Base-by-base conservation (phyloP, 2,888 invertebrate species). In the Cephus nigrinus region DNA sequence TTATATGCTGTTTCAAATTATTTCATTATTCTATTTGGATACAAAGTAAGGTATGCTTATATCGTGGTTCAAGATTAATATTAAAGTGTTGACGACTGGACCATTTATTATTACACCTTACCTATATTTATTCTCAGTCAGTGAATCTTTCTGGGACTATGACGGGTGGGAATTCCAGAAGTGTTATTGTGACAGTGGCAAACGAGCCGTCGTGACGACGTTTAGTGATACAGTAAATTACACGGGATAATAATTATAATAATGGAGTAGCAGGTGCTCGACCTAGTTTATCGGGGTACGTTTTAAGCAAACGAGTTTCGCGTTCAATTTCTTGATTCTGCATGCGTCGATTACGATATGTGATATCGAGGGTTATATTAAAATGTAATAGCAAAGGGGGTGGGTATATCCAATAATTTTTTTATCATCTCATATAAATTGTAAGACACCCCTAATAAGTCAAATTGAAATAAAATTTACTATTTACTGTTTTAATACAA, bases 231-330 rank as follows among this genome's bases (percentile, higher is more conserved):
- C 82, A 84, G 84, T 86, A 88, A 87, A 88, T 89, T 83, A 87
- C 84, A 82, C 80, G 82, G 82, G 82, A 84, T 86, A 86, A 89
- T 89, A 88, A 90, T 90, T 89, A 89, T 89, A 88, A 88, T 89
- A 90, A 90, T 90, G 87, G 89, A 86, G 88, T 84, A 88, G 89
- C 90, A 88, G 89, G 88, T 89, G 89, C 85, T 79, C 80, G 76
- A 78, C 78, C 69, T 76, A 82, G 81, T 82, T 81, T 80, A 81
- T 82, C 35, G 71, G 12, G 68, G 33, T 85, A 84, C 83, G 86
- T 87, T 89, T 89, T 87, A 86, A 85, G 88, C 86, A 88, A 89
- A 89, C 87, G 88, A 86, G 85, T 84, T 85, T 84, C 80, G 79
- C 84, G 85, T 86, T 86, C 86, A 85, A 89, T 89, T 88, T 87